Percentiles rank a stretch among this genome's conserved stretches.
phyloP scores from a whole-genome alignment of 53 echinoderm and acorn worm species.

The Actinopyga echinites region DNA sequence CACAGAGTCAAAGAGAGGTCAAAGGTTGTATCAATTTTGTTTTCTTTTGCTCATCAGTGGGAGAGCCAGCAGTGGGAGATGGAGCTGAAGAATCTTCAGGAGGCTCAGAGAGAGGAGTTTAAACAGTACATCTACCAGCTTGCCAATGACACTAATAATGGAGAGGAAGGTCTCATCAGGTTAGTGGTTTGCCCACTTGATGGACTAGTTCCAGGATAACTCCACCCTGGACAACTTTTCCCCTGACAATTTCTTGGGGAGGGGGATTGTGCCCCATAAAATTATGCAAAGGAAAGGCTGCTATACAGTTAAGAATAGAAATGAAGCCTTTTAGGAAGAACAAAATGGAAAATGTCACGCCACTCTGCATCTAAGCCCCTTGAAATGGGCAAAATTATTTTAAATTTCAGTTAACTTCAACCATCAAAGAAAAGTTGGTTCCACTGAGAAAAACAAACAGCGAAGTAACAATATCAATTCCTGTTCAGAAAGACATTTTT shows the following conservation, averaged over 20 bases:
- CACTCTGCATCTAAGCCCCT: too few relatives aligned
- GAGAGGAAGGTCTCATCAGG: slow-evolving; percentile 74
- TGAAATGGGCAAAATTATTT: too few relatives aligned
- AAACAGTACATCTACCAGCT: slow-evolving; percentile 72
- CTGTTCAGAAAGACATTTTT: slow-evolving; percentile 10
- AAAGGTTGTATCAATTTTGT: neutral
- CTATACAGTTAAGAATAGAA: too few relatives aligned
- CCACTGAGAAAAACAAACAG: neutral
- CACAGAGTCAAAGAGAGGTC: too few relatives aligned
- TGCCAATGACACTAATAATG: slow-evolving; percentile 75
- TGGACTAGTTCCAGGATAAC: too few relatives aligned
- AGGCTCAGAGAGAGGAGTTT: slow-evolving; percentile 77
- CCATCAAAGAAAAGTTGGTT: slow-evolving; percentile 7
- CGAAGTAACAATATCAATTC: slow-evolving; percentile 1
- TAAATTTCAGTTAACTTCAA: neutral
- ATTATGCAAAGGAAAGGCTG: too few relatives aligned
- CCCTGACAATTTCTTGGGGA: too few relatives aligned
- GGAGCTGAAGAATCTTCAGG: slow-evolving; percentile 81
- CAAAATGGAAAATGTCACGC: too few relatives aligned
- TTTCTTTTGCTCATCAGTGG: slow-evolving; percentile 50
- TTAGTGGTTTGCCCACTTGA: too few relatives aligned
- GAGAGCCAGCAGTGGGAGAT: slow-evolving; percentile 90
- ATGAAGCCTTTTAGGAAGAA: too few relatives aligned
- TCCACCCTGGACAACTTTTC: too few relatives aligned
- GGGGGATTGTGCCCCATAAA: too few relatives aligned